These are phyloP conservation scores for Andrena haemorrhoa DNA, from an alignment of 2,888 invertebrate species.

Conservation along the genomic window DNA sequence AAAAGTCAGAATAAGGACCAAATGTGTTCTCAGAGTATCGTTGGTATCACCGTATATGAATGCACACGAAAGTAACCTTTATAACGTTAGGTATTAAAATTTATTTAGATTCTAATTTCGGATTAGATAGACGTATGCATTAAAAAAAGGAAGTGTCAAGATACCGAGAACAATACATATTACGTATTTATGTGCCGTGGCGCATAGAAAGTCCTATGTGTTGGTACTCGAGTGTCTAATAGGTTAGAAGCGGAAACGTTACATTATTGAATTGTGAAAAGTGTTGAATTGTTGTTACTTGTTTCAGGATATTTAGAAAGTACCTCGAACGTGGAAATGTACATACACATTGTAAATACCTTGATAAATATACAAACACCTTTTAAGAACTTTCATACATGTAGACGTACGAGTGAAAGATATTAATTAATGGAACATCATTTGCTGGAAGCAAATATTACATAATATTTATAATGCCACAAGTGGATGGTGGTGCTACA, in stretches of 20 bases:
- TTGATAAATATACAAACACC: constrained; percentile 20
- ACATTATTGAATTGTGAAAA: background rate
- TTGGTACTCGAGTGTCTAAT: background rate
- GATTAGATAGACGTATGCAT: background rate
- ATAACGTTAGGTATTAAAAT: background rate
- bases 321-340: constrained; percentile 39
- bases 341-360: constrained; percentile 15
- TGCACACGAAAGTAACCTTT: background rate
- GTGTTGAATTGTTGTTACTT: constrained; percentile 17
- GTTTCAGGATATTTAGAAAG: constrained; percentile 52
- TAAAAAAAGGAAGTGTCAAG: background rate
- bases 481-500: constrained; percentile 72
- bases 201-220: background rate
- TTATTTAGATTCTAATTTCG: background rate
- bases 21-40: background rate
- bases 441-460: constrained; percentile 38
- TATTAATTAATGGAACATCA: constrained; percentile 29
- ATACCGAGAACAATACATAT: background rate
- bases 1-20: background rate
- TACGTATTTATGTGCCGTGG: background rate
- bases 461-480: constrained; percentile 76
- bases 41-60: background rate
- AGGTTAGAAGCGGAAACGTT: background rate
- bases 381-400: constrained; percentile 26
- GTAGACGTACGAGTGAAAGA: constrained; percentile 21